These are phyloP conservation scores for Colaptes auratus DNA, from an alignment of 2,113 vertebrate genomes.

Conservation along the genomic window DNA sequence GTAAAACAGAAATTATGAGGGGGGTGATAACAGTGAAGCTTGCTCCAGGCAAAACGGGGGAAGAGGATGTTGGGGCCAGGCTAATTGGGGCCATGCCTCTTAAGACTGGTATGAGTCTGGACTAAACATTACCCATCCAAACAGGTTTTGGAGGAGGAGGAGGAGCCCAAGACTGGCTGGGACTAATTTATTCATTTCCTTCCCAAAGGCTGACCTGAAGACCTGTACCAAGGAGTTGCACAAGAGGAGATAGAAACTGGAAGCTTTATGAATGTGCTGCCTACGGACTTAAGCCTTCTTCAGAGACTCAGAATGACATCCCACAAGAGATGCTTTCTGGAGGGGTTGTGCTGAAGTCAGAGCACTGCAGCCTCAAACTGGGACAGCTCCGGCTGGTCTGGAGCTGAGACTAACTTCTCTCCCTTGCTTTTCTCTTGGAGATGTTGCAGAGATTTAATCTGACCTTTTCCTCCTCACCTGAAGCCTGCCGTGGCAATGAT, in stretches of 20 bases:
- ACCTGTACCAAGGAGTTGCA: slow-evolving; percentile 26
- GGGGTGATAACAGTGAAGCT: not conserved
- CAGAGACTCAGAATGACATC: not conserved
- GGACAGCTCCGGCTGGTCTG: slow-evolving; percentile 75
- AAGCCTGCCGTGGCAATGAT: slow-evolving; percentile 53
- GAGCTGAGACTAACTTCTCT: slow-evolving; percentile 46
- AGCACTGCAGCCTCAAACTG: not conserved
- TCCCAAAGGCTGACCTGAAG: slow-evolving; percentile 56
- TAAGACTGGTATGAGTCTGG: slow-evolving; percentile 31
- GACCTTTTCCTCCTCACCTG: slow-evolving; percentile 57
- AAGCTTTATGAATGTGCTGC: slow-evolving; percentile 9
- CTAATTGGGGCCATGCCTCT: slow-evolving; percentile 44
- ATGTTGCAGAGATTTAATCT: slow-evolving; percentile 72
- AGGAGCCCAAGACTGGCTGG: slow-evolving; percentile 15
- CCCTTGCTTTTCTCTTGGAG: slow-evolving; percentile 48
- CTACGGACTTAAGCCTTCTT: not conserved
- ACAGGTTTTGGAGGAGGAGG: slow-evolving; percentile 56
- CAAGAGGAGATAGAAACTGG: slow-evolving; percentile 25
- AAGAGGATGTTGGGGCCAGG: slow-evolving; percentile 22
- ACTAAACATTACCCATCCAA: slow-evolving; percentile 43
- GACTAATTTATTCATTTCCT: slow-evolving; percentile 60
- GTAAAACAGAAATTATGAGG: not conserved
- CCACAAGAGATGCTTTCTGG: slow-evolving; percentile 3
- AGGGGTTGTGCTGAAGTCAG: not conserved
- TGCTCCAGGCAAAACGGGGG: slow-evolving; percentile 26